These are phyloP conservation scores for Amphiduros pacificus DNA, from an alignment of 2,888 invertebrate genomes.

Conservation along the genomic window DNA sequence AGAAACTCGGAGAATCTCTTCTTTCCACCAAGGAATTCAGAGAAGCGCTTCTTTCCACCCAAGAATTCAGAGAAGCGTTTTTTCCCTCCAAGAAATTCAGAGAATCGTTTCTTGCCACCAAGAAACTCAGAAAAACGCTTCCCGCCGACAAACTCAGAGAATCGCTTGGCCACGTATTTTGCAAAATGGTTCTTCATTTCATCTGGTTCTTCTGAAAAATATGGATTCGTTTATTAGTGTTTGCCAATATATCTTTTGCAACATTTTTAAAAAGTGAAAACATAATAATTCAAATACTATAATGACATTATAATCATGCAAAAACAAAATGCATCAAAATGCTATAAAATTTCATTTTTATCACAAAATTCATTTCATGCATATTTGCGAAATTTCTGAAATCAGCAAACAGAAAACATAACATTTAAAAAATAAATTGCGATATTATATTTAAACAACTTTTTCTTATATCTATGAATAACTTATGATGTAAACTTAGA, in stretches of 20 bases:
- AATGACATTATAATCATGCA: too few species aligned
- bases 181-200: conserved; percentile 12
- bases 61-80: conserved; percentile 17
- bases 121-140: conserved; percentile 27
- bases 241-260: background rate
- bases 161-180: conserved; percentile 18
- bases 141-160: conserved; percentile 23
- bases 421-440: too few species aligned
- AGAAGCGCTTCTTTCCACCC: conserved; percentile 19
- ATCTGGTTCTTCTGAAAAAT: conserved; percentile 12
- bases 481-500: too few species aligned
- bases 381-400: too few species aligned
- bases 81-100: conserved; percentile 25
- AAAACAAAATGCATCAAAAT: too few species aligned
- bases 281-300: background rate
- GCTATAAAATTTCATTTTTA: too few species aligned
- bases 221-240: background rate
- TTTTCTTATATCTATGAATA: too few species aligned
- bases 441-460: too few species aligned
- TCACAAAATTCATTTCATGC: too few species aligned
- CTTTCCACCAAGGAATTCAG: conserved; percentile 24
- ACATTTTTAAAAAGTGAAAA: background rate
- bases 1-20: conserved; percentile 28
- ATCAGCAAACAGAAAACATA: too few species aligned
- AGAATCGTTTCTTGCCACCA: conserved; percentile 25